A percentile compares a stretch with the other conserved stretches of the same genome.
Conservation (phyloP, 2,888 invertebrate genomes). For the Lomographa bimaculata region DNA sequence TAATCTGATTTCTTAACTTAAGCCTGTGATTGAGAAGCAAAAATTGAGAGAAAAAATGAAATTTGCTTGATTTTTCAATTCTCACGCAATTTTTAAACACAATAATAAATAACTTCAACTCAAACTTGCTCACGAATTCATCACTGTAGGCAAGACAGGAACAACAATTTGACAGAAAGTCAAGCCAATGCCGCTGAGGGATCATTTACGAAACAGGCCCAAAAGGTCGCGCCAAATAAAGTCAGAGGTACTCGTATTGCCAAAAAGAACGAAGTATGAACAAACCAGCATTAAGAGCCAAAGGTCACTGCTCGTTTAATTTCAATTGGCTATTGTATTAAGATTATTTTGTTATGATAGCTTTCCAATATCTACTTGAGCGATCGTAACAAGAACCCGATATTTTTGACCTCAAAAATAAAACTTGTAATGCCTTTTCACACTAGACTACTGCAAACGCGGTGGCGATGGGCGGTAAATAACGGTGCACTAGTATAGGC, state of each 20-base stretch:
- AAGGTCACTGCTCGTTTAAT: constrained; percentile 41
- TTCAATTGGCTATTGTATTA: constrained; percentile 22
- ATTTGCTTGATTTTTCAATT: too few relatives aligned
- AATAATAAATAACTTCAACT: too few relatives aligned
- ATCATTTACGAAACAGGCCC: constrained; percentile 50
- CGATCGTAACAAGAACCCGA: constrained; percentile 2
- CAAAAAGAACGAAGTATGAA: constrained; percentile 42
- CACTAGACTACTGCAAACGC: too few relatives aligned
- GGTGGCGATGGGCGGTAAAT: too few relatives aligned
- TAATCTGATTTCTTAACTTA: too few relatives aligned
- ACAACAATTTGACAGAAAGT: constrained; percentile 24
- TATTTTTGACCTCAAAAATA: constrained; percentile 8
- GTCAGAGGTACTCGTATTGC: constrained; percentile 53
- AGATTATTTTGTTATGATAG: constrained; percentile 22
- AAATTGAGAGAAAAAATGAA: too few relatives aligned
- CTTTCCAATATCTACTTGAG: constrained; percentile 14
- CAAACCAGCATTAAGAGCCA: constrained; percentile 22
- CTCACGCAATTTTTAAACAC: too few relatives aligned
- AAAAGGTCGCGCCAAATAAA: constrained; percentile 63
- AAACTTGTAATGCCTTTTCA: too few relatives aligned
- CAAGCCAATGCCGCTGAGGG: constrained; percentile 34
- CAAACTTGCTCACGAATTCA: too few relatives aligned
- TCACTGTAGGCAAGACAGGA: too few relatives aligned
- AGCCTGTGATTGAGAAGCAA: too few relatives aligned
- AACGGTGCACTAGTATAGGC: too few relatives aligned